phyloP scores from a whole-genome alignment of 2,888 invertebrate genomes.

The Strigamia crassipes region DNA sequence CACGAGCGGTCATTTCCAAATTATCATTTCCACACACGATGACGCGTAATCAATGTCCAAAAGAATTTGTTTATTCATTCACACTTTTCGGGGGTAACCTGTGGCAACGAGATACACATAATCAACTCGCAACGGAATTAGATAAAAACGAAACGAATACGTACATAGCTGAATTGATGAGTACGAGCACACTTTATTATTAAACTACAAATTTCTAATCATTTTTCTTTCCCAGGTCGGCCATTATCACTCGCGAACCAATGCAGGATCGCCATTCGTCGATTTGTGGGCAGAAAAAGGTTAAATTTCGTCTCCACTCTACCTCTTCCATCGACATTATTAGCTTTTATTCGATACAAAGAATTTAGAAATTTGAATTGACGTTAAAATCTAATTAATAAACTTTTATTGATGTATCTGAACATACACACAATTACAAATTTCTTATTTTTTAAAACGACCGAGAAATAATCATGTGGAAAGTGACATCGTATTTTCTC shows the following conservation, averaged over 20 bases:
- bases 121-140: constrained; percentile 39
- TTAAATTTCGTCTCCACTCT: not conserved
- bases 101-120: constrained; percentile 46
- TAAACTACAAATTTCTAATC: not conserved
- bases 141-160: not conserved
- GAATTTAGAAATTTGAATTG: constrained; percentile 6
- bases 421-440: not conserved
- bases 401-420: not conserved
- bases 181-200: constrained; percentile 9
- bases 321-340: constrained; percentile 22
- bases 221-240: not conserved
- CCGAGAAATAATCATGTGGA: not conserved
- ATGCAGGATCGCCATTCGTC: constrained; percentile 45
- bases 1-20: constrained; percentile 12
- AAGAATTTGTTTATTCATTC: constrained; percentile 27
- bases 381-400: not conserved
- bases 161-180: constrained; percentile 32
- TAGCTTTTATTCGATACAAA: constrained; percentile 41
- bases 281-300: not conserved
- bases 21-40: constrained; percentile 46
- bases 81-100: constrained; percentile 47
- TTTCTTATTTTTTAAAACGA: not conserved
- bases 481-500: not conserved
- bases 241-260: constrained; percentile 22
- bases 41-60: not conserved